Conservation (phyloP, 1,140 invertebrate genomes). For the Kradibia gibbosae region DNA sequence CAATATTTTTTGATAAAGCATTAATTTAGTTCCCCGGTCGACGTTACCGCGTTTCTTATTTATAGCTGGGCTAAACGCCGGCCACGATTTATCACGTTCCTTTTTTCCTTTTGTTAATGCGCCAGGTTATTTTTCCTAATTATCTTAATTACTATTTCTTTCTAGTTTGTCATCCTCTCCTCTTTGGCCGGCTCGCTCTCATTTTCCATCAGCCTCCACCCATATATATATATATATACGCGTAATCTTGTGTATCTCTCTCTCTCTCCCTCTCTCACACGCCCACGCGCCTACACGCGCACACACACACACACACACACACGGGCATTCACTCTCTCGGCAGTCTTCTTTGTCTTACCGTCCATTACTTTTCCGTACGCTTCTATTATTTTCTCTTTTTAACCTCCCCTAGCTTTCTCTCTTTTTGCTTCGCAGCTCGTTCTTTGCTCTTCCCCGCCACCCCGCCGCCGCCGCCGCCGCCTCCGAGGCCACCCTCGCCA, state of each 20-base stretch:
- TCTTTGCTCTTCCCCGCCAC: not conserved
- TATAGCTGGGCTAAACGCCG: not conserved
- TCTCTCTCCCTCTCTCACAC: too few species aligned
- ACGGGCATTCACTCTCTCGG: not conserved
- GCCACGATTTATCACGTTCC: not conserved
- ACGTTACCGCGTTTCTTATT: not conserved
- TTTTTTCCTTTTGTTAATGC: not conserved
- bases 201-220: not conserved
- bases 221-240: too few species aligned
- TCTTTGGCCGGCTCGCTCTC: not conserved
- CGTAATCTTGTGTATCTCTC: too few species aligned
- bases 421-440: not conserved
- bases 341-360: slow-evolving; percentile 17
- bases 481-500: too few species aligned
- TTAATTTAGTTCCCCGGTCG: not conserved
- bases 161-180: not conserved
- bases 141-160: slow-evolving; percentile 14
- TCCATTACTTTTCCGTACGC: slow-evolving; percentile 10
- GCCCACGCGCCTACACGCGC: too few species aligned
- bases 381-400: slow-evolving; percentile 18
- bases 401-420: not conserved
- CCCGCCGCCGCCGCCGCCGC: too few species aligned
- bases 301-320: too few species aligned
- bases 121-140: not conserved
- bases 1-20: not conserved